Evolutionary conservation across 2,797 vertebrate species (phyloP).

Genomic region (Esox masquinongy): DNA sequence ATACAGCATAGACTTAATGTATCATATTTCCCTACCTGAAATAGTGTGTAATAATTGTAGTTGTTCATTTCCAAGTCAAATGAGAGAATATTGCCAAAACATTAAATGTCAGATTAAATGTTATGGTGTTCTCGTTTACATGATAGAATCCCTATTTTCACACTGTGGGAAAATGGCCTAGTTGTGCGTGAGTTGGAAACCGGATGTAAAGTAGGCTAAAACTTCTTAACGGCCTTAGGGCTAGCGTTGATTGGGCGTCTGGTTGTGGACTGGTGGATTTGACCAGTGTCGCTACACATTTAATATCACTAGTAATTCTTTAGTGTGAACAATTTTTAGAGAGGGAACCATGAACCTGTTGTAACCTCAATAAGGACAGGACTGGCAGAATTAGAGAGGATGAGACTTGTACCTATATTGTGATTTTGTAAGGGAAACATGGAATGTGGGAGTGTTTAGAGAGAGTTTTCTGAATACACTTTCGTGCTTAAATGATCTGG

Average conservation of each 20-base stretch:
- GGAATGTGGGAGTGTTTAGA: constrained; percentile 3
- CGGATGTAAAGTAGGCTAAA: constrained; percentile 21
- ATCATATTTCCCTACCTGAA: not conserved
- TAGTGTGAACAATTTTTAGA: constrained; percentile 9
- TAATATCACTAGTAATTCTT: constrained; percentile 17
- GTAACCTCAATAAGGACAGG: constrained; percentile 7
- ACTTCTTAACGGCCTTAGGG: constrained; percentile 14
- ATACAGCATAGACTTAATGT: not conserved
- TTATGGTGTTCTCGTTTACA: not conserved
- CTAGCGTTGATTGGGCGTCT: constrained; percentile 24
- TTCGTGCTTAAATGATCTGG: constrained; percentile 1
- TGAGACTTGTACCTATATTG: constrained; percentile 2
- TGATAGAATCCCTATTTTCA: not conserved
- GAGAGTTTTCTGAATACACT: constrained; percentile 15
- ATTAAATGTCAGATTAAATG: not conserved
- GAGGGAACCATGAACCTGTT: constrained; percentile 8
- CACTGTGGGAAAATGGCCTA: constrained; percentile 7
- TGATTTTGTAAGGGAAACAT: not conserved
- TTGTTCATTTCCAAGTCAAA: not conserved
- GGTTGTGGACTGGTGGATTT: constrained; percentile 10
- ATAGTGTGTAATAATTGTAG: not conserved
- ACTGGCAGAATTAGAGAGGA: not conserved
- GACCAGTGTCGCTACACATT: constrained; percentile 14
- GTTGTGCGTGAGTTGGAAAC: constrained; percentile 16
- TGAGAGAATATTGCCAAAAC: constrained; percentile 2